Evolutionary conservation across 2,797 vertebrate genomes (phyloP).

Genomic region (Paguma larvata): DNA sequence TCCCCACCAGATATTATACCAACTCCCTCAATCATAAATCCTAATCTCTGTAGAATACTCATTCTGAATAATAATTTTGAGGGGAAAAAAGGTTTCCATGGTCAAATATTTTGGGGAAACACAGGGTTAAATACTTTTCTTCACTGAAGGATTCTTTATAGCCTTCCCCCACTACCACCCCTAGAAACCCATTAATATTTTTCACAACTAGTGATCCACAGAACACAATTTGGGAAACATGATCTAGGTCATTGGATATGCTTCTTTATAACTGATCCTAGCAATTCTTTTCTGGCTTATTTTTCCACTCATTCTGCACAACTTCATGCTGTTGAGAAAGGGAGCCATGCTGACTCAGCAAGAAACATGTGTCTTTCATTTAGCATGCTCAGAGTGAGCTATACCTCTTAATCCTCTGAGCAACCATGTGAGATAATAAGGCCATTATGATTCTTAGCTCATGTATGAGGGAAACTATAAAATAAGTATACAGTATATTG

Average conservation of each 20-base stretch:
- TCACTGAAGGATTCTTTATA: not conserved
- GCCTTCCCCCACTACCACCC: not conserved
- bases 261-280: conserved; percentile 19
- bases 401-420: not conserved
- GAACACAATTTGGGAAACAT: conserved; percentile 47
- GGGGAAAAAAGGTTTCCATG: not conserved
- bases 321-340: conserved; percentile 2
- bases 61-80: not conserved
- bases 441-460: not conserved
- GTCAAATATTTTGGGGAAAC: not conserved
- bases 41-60: not conserved
- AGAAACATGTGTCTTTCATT: not conserved
- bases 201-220: conserved; percentile 11
- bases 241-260: not conserved
- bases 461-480: not conserved
- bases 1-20: not conserved
- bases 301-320: conserved; percentile 46
- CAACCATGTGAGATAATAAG: not conserved
- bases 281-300: conserved; percentile 37
- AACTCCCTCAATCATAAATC: not conserved
- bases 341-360: not conserved
- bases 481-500: not conserved
- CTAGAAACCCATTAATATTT: conserved; percentile 34
- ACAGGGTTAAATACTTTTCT: not conserved
- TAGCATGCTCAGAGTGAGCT: not conserved